These are phyloP conservation scores for Pandion haliaetus DNA, from an alignment of 2,113 vertebrate genomes.

Conservation along the genomic window DNA sequence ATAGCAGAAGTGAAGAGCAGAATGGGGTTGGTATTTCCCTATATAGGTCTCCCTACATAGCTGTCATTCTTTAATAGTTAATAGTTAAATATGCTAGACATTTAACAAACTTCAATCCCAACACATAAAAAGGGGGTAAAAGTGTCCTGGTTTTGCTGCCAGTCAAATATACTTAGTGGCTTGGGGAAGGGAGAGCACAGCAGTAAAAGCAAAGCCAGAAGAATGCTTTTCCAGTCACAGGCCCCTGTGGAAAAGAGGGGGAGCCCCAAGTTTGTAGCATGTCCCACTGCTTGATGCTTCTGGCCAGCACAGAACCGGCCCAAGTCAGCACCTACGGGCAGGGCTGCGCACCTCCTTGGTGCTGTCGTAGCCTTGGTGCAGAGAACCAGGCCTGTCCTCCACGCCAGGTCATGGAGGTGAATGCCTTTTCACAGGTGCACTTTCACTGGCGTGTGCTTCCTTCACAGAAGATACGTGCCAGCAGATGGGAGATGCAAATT, in stretches of 20 bases:
- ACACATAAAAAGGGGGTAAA: neutral
- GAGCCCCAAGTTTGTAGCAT: neutral
- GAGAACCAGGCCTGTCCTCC: neutral
- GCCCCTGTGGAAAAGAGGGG: neutral
- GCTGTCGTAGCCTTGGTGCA: neutral
- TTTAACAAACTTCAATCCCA: neutral
- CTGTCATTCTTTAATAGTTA: neutral
- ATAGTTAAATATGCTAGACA: neutral
- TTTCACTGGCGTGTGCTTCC: too few relatives aligned
- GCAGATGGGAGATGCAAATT: neutral
- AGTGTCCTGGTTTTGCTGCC: neutral
- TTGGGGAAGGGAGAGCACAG: neutral
- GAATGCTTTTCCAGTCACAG: neutral
- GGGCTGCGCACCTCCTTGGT: neutral
- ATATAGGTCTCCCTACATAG: neutral
- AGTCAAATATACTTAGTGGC: neutral
- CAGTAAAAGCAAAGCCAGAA: neutral
- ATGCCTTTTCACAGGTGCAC: neutral
- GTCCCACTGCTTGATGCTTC: neutral
- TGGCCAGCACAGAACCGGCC: neutral
- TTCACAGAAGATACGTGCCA: neutral
- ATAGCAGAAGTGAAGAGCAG: neutral
- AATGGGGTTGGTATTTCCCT: neutral
- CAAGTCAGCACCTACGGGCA: neutral
- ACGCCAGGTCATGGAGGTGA: neutral